These are phyloP conservation scores for Cactoblastis cactorum DNA, from an alignment of 2,888 invertebrate genomes.

Conservation along the genomic window DNA sequence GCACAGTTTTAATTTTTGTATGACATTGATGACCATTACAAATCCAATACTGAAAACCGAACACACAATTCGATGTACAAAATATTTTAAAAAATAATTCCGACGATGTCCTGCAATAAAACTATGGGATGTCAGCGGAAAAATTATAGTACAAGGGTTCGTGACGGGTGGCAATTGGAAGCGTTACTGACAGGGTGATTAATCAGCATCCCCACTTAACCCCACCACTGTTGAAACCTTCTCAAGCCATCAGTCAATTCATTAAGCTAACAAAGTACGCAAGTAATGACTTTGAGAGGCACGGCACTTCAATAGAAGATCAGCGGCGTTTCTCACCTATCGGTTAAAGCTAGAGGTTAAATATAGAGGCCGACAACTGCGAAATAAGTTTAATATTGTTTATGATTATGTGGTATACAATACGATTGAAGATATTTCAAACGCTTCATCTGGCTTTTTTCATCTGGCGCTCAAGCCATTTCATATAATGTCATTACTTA, in stretches of 20 bases:
- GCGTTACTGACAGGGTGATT: constrained; percentile 75
- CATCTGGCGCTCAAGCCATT: too few species aligned
- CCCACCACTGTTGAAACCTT: constrained; percentile 71
- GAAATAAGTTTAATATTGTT: too few species aligned
- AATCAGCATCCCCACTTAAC: constrained; percentile 76
- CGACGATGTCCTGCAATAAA: constrained; percentile 10
- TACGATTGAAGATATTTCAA: too few species aligned
- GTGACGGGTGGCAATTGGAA: constrained; percentile 73
- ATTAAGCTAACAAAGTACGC: constrained; percentile 77
- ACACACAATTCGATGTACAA: too few species aligned
- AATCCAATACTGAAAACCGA: too few species aligned
- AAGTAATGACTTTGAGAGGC: constrained; percentile 72
- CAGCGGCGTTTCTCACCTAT: constrained; percentile 26
- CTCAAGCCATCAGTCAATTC: constrained; percentile 77
- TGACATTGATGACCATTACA: constrained; percentile 20
- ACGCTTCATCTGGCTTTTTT: too few species aligned
- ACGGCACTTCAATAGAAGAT: constrained; percentile 52
- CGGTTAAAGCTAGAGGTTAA: not conserved
- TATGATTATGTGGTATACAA: too few species aligned
- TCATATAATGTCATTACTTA: too few species aligned
- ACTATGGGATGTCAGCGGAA: constrained; percentile 33
- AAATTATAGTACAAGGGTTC: constrained; percentile 57
- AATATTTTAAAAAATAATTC: too few species aligned
- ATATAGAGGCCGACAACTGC: not conserved
- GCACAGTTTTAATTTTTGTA: too few species aligned